A percentile compares a stretch with the other conserved stretches of the same genome.
phyloP scores from a whole-genome alignment of 2,797 vertebrate genomes.

The Hozukius guyotensis region DNA sequence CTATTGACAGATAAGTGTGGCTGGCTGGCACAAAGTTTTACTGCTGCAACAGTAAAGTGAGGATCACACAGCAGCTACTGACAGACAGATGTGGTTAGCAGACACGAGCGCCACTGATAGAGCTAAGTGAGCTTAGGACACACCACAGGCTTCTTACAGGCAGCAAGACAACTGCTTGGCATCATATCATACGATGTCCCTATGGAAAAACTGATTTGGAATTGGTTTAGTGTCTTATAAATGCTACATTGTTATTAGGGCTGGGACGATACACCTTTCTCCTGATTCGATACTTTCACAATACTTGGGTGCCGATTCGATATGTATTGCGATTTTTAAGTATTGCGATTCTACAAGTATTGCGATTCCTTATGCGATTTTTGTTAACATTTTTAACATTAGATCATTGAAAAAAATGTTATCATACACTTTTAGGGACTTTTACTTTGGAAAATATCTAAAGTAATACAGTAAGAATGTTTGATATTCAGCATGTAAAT shows the following conservation, averaged over 20 bases:
- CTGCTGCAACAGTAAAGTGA: conserved; percentile 49
- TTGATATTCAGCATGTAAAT: no score
- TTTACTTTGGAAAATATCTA: no score
- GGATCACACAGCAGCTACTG: conserved; percentile 47
- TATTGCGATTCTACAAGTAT: no score
- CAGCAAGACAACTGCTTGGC: conserved; percentile 3
- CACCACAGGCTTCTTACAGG: conserved; percentile 6
- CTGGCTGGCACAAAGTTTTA: conserved; percentile 63
- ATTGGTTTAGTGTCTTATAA: not conserved
- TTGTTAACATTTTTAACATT: no score
- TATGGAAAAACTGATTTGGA: not conserved
- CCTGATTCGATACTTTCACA: no score
- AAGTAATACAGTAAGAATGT: no score
- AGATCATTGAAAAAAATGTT: no score
- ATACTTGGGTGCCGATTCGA: no score
- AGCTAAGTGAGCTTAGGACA: conserved; percentile 38
- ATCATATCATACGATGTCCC: conserved; percentile 15
- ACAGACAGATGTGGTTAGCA: conserved; percentile 49
- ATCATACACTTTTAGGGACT: no score
- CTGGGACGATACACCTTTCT: no score
- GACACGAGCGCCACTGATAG: conserved; percentile 12
- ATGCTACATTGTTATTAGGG: not conserved
- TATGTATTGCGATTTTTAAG: no score
- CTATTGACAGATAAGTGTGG: conserved; percentile 65
- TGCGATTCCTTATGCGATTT: no score